A percentile compares a stretch with the other conserved stretches of the same genome.
phyloP scores from a whole-genome alignment of 2,888 invertebrate genomes.

The Ceramica pisi region DNA sequence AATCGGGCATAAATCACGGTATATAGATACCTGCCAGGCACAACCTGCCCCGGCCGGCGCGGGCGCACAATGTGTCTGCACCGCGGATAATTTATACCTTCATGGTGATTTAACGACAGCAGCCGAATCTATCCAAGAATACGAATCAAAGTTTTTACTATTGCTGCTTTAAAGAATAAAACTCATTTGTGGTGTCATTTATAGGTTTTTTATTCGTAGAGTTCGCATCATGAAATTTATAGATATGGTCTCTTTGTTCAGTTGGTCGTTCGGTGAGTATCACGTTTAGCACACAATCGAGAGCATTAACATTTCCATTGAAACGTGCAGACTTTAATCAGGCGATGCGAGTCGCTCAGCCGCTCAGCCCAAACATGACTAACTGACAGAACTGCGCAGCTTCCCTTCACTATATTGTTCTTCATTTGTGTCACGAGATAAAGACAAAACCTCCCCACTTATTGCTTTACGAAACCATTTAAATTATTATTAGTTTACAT shows the following conservation, averaged over 20 bases:
- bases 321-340: slow-evolving; percentile 79
- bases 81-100: slow-evolving; percentile 88
- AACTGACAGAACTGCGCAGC: slow-evolving; percentile 60
- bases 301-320: slow-evolving; percentile 87
- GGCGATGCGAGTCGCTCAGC: slow-evolving; percentile 74
- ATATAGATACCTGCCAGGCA: slow-evolving; percentile 88
- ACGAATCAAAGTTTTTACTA: slow-evolving; percentile 81
- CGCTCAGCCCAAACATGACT: slow-evolving; percentile 69
- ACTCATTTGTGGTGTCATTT: slow-evolving; percentile 81
- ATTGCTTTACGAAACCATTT: slow-evolving; percentile 52
- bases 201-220: slow-evolving; percentile 79
- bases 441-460: slow-evolving; percentile 42
- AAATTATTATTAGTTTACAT: slow-evolving; percentile 70
- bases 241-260: slow-evolving; percentile 83
- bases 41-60: slow-evolving; percentile 90
- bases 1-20: slow-evolving; percentile 88
- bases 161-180: slow-evolving; percentile 81
- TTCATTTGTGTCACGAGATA: slow-evolving; percentile 56
- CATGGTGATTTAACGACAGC: slow-evolving; percentile 86
- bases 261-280: slow-evolving; percentile 80
- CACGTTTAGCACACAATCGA: slow-evolving; percentile 88
- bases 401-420: slow-evolving; percentile 56
- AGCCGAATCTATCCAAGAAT: slow-evolving; percentile 80
- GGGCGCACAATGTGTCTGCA: slow-evolving; percentile 80
- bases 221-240: slow-evolving; percentile 82